A percentile compares a stretch with the other conserved stretches of the same genome.
These are phyloP conservation scores for Vanessa cardui DNA, from an alignment of 2,888 invertebrate genomes.

Conservation along the genomic window DNA sequence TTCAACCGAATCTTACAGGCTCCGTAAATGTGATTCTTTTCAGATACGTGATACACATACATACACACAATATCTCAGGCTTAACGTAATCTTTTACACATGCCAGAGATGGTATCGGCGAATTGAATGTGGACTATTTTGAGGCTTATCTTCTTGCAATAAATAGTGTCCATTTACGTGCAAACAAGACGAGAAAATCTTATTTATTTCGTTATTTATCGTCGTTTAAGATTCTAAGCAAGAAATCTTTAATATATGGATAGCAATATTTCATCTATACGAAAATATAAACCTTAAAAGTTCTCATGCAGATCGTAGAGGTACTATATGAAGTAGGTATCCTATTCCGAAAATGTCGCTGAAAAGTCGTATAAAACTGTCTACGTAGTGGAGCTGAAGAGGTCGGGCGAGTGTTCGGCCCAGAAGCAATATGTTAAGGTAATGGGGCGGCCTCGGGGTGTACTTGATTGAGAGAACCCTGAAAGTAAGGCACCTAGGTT, in stretches of 20 bases:
- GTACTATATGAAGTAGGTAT: neutral
- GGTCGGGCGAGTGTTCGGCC: constrained; percentile 22
- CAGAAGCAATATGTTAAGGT: constrained; percentile 35
- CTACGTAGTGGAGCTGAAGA: constrained; percentile 27
- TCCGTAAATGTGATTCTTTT: neutral
- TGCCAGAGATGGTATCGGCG: constrained; percentile 18
- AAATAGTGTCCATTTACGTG: constrained; percentile 20
- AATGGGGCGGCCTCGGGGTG: constrained; percentile 28
- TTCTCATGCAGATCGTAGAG: neutral
- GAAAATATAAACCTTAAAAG: neutral
- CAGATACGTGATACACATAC: constrained; percentile 10
- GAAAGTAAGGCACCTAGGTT: constrained; percentile 17
- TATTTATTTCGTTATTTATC: neutral
- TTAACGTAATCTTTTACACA: constrained; percentile 30
- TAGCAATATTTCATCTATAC: neutral
- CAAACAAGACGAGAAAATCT: neutral
- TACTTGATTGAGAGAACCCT: constrained; percentile 28
- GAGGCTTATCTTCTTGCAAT: constrained; percentile 26
- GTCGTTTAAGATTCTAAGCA: neutral
- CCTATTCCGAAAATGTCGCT: constrained; percentile 13
- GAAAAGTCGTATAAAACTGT: constrained; percentile 8
- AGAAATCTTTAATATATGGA: neutral
- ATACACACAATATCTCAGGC: constrained; percentile 19
- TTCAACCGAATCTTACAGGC: neutral
- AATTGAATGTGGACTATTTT: constrained; percentile 28